Base-by-base conservation (phyloP, 2,888 invertebrate species). In the Zaprionus obscuricornis region DNA sequence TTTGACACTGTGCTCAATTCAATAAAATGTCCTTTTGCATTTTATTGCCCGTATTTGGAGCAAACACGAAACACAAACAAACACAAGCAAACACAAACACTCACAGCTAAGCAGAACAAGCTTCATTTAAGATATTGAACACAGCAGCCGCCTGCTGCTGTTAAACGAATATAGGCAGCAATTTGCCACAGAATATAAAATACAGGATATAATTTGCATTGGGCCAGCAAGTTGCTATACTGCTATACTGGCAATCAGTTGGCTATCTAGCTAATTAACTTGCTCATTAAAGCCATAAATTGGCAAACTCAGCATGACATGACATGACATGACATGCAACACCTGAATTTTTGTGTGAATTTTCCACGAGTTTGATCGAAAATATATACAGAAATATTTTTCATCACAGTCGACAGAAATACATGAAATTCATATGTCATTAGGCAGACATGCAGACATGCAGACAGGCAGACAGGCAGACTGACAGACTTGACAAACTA, bases 281-380 rank as follows among this genome's bases (percentile, higher is more conserved):
- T 58, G 67, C 64, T 64, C 74, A 79, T 83, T 79, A 74, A 71
- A 64, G 66, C 54, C 52, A 62, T 71, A 65, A 74, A 65, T 65
- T 57, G 59, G 47, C 63, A 50, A n/a, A 71, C 56, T 72, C 76
- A 76, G 63, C 79, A 79, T 72, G 74, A 76, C 66, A 50, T 29
- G 36, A 47, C 79, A 79, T 72, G 74, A 76, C 66, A 50, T 29
- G 36, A 47, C 34, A n/a, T 34, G 16, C 45, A 54, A 42, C 51
- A 72, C 59, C 73, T 75, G 67, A 14, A 22, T 26, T 39, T 34
- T 6, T 17, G 6, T 46, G 18, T 58, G 64, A 67, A 64, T 68
- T 59, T 51, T 10, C 39, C 6, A 8, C 17, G 13, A 2, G 40
- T 20, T 27, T 43, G 37, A 55, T 63, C 39, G 22, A 55, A 47